Conservation (phyloP, 2,113 vertebrate genomes). For the Pipa parva region DNA sequence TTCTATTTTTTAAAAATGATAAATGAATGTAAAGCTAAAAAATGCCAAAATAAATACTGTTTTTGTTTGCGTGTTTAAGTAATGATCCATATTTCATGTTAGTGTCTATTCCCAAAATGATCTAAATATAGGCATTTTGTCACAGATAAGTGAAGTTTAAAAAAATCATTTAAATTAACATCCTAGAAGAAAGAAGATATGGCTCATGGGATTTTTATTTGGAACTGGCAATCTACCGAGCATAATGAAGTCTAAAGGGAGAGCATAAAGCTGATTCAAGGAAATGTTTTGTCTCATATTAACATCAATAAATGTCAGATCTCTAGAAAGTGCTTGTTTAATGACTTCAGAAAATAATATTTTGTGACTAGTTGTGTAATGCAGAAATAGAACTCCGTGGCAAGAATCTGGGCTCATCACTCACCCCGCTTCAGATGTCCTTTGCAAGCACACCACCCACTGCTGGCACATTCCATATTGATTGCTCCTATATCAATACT, state of each 20-base stretch:
- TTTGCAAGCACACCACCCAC: no score
- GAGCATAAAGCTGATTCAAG: not conserved
- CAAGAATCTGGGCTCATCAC: no score
- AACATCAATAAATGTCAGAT: conserved; percentile 19
- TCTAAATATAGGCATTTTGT: not conserved
- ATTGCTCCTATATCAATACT: no score
- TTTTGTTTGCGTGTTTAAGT: no score
- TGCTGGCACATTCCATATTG: no score
- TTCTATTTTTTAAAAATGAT: no score
- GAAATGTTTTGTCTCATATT: conserved; percentile 1
- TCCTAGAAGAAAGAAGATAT: not conserved
- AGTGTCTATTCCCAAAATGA: no score
- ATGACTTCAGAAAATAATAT: not conserved
- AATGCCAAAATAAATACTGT: no score
- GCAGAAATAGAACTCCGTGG: not conserved
- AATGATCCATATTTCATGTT: no score
- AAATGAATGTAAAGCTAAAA: no score
- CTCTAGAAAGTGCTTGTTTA: not conserved
- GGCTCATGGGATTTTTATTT: conserved; percentile 1
- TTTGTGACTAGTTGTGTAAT: not conserved
- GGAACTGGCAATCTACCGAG: not conserved
- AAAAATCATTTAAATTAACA: conserved; percentile 42
- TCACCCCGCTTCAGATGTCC: no score
- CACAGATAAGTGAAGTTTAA: not conserved
- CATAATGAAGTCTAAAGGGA: conserved; percentile 23